These are phyloP conservation scores for Sebastolobus alascanus DNA, from an alignment of 2,797 vertebrate genomes.

Conservation along the genomic window DNA sequence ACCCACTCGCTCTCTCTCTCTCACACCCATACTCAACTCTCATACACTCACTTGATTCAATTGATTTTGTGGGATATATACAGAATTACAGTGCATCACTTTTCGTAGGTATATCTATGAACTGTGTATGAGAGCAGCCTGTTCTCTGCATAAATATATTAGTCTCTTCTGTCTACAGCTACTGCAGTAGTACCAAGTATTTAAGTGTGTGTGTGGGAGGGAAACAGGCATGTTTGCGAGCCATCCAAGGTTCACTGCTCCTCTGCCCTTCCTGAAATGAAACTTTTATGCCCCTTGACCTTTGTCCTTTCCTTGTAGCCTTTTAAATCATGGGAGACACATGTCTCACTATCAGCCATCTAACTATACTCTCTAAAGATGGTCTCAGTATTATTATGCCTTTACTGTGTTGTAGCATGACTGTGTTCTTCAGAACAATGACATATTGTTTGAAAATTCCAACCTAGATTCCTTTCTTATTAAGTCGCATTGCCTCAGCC, in stretches of 20 bases:
- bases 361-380: constrained; percentile 2
- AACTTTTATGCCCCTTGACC: constrained; percentile 71
- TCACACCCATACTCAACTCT: too few relatives aligned
- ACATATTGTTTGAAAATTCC: constrained; percentile 28
- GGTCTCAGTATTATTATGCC: not conserved
- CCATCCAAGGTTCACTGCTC: constrained; percentile 57
- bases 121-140: too few relatives aligned
- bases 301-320: constrained; percentile 36
- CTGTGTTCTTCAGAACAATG: not conserved
- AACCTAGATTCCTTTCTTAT: constrained; percentile 20
- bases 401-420: not conserved
- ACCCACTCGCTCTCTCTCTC: too few relatives aligned
- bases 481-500: constrained; percentile 7
- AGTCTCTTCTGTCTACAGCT: not conserved
- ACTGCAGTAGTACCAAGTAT: constrained; percentile 16
- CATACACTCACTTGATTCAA: too few relatives aligned
- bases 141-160: not conserved
- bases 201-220: not conserved
- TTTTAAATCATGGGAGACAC: constrained; percentile 52
- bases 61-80: too few relatives aligned
- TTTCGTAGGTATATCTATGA: too few relatives aligned
- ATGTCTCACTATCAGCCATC: constrained; percentile 45
- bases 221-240: constrained; percentile 37
- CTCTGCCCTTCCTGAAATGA: constrained; percentile 71
- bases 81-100: too few relatives aligned